Percentiles rank a stretch among this genome's conserved stretches.
These are phyloP conservation scores for Tamandua tetradactyla DNA, from an alignment of 2,797 vertebrate genomes.

Conservation along the genomic window DNA sequence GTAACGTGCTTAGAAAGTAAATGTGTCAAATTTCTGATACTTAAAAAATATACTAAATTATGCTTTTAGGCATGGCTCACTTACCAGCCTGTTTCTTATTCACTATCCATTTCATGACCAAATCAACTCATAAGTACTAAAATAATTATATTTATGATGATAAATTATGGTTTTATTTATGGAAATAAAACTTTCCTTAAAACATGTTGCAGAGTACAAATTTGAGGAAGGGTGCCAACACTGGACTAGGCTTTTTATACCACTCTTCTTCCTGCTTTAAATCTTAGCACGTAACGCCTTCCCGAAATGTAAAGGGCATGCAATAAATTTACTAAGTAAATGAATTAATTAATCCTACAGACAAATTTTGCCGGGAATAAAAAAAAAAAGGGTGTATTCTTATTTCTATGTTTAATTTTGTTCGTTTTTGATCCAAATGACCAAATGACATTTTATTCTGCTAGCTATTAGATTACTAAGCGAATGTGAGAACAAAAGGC, in stretches of 20 bases:
- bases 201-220: neutral
- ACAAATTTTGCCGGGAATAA: neutral
- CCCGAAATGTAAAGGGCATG: neutral
- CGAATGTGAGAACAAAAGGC: neutral
- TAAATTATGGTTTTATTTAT: constrained; percentile 5
- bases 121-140: neutral
- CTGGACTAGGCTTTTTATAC: neutral
- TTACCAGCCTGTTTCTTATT: neutral
- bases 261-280: neutral
- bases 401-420: constrained; percentile 26
- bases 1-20: neutral
- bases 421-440: constrained; percentile 17
- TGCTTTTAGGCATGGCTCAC: neutral
- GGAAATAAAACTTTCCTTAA: neutral
- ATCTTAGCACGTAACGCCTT: neutral
- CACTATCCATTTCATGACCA: neutral
- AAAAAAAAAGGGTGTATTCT: neutral
- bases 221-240: neutral
- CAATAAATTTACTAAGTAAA: neutral
- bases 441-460: neutral
- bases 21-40: neutral
- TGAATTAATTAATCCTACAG: neutral
- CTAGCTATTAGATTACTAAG: constrained; percentile 45
- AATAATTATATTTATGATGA: neutral
- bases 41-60: neutral